Evolutionary conservation across 2,797 vertebrate species (phyloP).

Genomic region (Sardinella longiceps): DNA sequence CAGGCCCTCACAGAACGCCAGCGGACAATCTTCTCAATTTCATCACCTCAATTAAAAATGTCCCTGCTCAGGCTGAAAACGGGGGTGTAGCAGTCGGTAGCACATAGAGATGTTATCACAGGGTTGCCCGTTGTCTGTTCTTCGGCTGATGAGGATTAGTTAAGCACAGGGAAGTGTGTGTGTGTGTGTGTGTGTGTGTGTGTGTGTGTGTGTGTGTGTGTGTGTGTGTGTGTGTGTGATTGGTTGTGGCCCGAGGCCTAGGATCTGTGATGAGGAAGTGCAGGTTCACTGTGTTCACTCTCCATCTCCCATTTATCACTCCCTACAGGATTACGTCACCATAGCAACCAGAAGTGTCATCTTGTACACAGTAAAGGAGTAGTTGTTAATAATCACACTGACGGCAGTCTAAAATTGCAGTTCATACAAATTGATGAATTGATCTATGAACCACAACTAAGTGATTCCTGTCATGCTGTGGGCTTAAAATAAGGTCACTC

Average conservation of each 20-base stretch:
- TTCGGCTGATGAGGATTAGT: background rate
- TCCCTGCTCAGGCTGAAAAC: background rate
- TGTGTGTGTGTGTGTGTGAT: too few species aligned
- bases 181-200: too few species aligned
- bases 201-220: background rate
- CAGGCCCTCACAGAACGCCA: background rate
- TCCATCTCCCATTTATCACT: background rate
- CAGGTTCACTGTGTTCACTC: background rate
- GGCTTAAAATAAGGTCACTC: too few species aligned
- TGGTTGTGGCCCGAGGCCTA: background rate
- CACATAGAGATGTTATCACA: background rate
- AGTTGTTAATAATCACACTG: background rate
- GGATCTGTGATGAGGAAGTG: background rate
- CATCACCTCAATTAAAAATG: background rate
- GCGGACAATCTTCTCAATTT: background rate
- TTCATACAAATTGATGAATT: background rate
- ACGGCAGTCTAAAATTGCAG: background rate
- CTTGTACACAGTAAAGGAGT: background rate
- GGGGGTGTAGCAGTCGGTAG: background rate
- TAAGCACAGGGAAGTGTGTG: background rate
- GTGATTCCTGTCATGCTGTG: background rate
- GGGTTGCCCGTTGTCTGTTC: background rate
- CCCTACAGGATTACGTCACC: background rate
- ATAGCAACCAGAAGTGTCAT: background rate
- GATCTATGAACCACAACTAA: background rate